These are phyloP conservation scores for Drosophila sechellia DNA, from an alignment of 1,140 invertebrate species.

Conservation along the genomic window DNA sequence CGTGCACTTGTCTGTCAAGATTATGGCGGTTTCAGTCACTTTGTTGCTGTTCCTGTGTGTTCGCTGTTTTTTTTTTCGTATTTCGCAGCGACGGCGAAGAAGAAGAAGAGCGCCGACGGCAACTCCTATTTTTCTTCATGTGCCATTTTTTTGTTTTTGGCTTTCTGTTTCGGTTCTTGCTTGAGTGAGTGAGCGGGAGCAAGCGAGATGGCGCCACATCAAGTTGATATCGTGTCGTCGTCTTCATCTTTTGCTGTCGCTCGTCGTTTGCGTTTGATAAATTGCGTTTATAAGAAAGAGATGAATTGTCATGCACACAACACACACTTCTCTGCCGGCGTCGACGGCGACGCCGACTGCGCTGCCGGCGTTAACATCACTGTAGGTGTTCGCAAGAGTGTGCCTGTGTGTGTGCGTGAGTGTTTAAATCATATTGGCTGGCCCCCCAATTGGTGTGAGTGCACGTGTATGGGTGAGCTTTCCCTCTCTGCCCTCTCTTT, in stretches of 20 bases:
- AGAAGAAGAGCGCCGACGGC: constrained; percentile 64
- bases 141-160: constrained; percentile 60
- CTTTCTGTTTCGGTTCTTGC: constrained; percentile 37
- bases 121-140: constrained; percentile 82
- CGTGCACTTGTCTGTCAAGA: constrained; percentile 80
- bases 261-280: constrained; percentile 84
- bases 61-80: constrained; percentile 6
- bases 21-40: constrained; percentile 76
- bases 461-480: constrained; percentile 54
- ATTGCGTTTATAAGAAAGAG: constrained; percentile 85
- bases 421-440: constrained; percentile 82
- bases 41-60: constrained; percentile 9
- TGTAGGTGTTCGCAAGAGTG: constrained; percentile 29
- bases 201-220: constrained; percentile 49
- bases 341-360: constrained; percentile 22
- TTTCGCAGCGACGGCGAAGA: constrained; percentile 11
- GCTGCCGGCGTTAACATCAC: constrained; percentile 6
- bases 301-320: constrained; percentile 84
- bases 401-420: constrained; percentile 55
- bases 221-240: constrained; percentile 81
- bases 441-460: constrained; percentile 52
- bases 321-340: constrained; percentile 39
- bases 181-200: constrained; percentile 44
- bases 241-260: constrained; percentile 84
- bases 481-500: constrained; percentile 45